These are phyloP conservation scores for Thera britannica DNA, from an alignment of 2,888 invertebrate species.

Conservation along the genomic window DNA sequence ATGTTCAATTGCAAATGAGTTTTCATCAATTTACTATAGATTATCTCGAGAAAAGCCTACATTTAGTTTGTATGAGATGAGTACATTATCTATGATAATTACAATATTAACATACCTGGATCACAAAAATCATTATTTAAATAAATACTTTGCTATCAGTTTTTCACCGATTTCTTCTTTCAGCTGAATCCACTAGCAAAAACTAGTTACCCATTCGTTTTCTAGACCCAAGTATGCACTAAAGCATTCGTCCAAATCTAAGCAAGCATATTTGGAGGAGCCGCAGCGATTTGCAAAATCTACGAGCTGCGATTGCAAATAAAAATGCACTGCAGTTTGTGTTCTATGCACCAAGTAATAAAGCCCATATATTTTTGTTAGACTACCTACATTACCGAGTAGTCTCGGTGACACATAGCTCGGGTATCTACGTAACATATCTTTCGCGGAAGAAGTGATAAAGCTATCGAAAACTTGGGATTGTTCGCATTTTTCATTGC, in stretches of 20 bases:
- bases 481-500: slow-evolving; percentile 26
- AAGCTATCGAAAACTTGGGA: slow-evolving; percentile 31
- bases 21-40: too few relatives aligned
- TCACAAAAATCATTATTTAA: too few relatives aligned
- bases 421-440: slow-evolving; percentile 32
- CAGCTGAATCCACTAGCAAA: background rate
- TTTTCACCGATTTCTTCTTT: too few relatives aligned
- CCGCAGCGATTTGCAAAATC: slow-evolving; percentile 29
- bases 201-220: slow-evolving; percentile 4
- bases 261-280: slow-evolving; percentile 34
- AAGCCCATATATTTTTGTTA: slow-evolving; percentile 22
- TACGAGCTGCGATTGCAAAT: slow-evolving; percentile 23
- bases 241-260: slow-evolving; percentile 32
- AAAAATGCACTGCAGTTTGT: slow-evolving; percentile 28
- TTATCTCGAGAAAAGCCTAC: too few relatives aligned
- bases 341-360: slow-evolving; percentile 21
- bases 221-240: slow-evolving; percentile 18
- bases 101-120: too few relatives aligned
- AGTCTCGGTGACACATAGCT: slow-evolving; percentile 32
- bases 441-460: slow-evolving; percentile 32
- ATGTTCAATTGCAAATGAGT: too few relatives aligned
- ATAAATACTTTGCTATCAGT: too few relatives aligned
- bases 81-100: too few relatives aligned
- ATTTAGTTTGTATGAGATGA: too few relatives aligned
- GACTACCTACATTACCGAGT: slow-evolving; percentile 29